These are phyloP conservation scores for Protonibea diacanthus DNA, from an alignment of 2,797 vertebrate species.

Conservation along the genomic window DNA sequence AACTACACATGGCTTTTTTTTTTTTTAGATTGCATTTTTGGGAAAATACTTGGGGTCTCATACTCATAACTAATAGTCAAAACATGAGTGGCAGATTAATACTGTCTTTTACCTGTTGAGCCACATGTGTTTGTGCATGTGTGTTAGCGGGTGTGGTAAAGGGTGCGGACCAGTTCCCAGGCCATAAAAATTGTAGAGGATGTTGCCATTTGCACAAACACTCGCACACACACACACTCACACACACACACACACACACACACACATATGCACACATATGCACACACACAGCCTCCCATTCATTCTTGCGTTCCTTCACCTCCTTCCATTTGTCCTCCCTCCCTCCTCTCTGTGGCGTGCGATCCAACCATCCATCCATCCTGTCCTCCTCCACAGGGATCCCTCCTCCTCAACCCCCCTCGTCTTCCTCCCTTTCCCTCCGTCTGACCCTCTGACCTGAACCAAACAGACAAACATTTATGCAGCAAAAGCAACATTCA, in stretches of 20 bases:
- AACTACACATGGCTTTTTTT: not conserved
- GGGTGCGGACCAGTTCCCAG: conserved; percentile 42
- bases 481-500: conserved; percentile 45
- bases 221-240: conserved; percentile 45
- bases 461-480: conserved; percentile 61
- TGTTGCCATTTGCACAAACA: conserved; percentile 38
- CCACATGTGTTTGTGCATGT: not conserved
- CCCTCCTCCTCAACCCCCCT: conserved; percentile 40
- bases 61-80: not conserved
- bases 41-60: not conserved
- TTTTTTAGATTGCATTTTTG: not conserved
- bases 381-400: conserved; percentile 74
- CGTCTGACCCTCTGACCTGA: conserved; percentile 62
- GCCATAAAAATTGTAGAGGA: conserved; percentile 47
- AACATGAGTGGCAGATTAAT: not conserved
- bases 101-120: conserved; percentile 14
- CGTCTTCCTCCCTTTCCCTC: conserved; percentile 64
- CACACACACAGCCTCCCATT: conserved; percentile 44
- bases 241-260: conserved; percentile 19
- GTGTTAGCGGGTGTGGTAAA: not conserved
- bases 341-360: conserved; percentile 59
- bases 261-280: conserved; percentile 35
- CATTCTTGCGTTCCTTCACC: conserved; percentile 55
- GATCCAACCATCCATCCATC: conserved; percentile 71
- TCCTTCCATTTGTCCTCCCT: conserved; percentile 46